These are phyloP conservation scores for Sciaenops ocellatus DNA, from an alignment of 2,797 vertebrate genomes.

Conservation along the genomic window DNA sequence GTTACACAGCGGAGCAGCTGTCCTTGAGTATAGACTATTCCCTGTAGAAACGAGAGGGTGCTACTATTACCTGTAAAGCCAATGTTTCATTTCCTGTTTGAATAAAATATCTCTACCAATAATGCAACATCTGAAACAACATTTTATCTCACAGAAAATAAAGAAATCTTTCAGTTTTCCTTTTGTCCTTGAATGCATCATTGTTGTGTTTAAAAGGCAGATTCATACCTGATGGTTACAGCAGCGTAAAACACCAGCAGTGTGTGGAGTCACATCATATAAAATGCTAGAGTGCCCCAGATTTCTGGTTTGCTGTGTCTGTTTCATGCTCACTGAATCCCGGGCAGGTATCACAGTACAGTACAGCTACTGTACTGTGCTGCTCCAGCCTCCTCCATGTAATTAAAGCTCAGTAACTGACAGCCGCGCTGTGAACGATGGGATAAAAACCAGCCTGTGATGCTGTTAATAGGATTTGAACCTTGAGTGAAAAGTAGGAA, in stretches of 20 bases:
- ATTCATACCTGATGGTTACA: conserved; percentile 2
- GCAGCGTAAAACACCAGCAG: conserved; percentile 11
- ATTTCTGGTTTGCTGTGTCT: conserved; percentile 39
- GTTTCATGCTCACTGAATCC: conserved; percentile 46
- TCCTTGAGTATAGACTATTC: conserved; percentile 5
- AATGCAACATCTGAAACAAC: conserved; percentile 33
- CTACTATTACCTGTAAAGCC: conserved; percentile 37
- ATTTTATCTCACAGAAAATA: conserved; percentile 9
- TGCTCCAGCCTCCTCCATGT: conserved; percentile 8
- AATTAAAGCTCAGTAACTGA: conserved; percentile 39
- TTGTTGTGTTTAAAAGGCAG: background rate
- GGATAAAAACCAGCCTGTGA: background rate
- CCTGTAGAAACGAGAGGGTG: background rate
- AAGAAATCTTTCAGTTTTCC: no score
- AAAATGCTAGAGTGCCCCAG: conserved; percentile 49
- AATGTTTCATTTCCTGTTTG: conserved; percentile 42
- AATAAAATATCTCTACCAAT: conserved; percentile 63
- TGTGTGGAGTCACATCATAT: conserved; percentile 20
- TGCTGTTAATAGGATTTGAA: background rate
- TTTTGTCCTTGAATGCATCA: background rate
- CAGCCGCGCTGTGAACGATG: background rate
- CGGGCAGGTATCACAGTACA: conserved; percentile 31
- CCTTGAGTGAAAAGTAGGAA: no score
- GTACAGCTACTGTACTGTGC: conserved; percentile 19
- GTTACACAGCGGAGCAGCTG: conserved; percentile 1